Base-by-base conservation (phyloP, 2,888 invertebrate genomes). In the Drosophila quinaria region DNA sequence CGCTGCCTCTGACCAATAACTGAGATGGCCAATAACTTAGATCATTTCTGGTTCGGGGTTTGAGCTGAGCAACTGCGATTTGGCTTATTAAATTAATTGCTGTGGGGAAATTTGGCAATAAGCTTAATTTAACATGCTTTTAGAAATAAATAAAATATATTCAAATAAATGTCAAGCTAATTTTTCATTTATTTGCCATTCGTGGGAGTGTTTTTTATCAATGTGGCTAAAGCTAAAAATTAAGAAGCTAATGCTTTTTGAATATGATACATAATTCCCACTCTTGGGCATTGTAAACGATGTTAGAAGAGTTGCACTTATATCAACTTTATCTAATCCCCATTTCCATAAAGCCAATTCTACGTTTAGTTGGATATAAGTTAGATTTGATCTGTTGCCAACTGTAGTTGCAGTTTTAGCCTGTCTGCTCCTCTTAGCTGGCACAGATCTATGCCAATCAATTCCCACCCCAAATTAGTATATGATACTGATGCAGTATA, bases 391-490 rank as follows among this genome's bases (percentile, higher is more conserved):
- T 58, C 44, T 46, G 42, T n/a, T 6, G 22, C 25, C 42, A 33
- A 31, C 44, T 37, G 25, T n/a, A 39, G n/a, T 25, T 51, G 33
- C 41, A 22, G 37, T 25, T 5, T 54, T 41, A 13, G 11, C 44
- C 37, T 58, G 46, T 25, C 37, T 59, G 44, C 15, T 13, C 9
- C 25, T 56, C 19, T 67, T 60, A 5, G 13, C 39, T 33, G 71
- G 50, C 58, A 19, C 58, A 65, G 73, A 75, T 86, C 73, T 62
- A 62, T 79, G 73, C 73, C 83, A 78, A 74, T 78, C 80, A 72
- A 70, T 80, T 83, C 74, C 75, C 78, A 80, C 46, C 67, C 80
- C 80, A 74, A 86, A 86, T 83, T 82, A 82, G 82, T 68, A 46
- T 60, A 64, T 73, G 78, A 76, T 76, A 76, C 63, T 71, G 78